phyloP scores from a whole-genome alignment of 2,113 vertebrate genomes.

The Vanacampus margaritifer region DNA sequence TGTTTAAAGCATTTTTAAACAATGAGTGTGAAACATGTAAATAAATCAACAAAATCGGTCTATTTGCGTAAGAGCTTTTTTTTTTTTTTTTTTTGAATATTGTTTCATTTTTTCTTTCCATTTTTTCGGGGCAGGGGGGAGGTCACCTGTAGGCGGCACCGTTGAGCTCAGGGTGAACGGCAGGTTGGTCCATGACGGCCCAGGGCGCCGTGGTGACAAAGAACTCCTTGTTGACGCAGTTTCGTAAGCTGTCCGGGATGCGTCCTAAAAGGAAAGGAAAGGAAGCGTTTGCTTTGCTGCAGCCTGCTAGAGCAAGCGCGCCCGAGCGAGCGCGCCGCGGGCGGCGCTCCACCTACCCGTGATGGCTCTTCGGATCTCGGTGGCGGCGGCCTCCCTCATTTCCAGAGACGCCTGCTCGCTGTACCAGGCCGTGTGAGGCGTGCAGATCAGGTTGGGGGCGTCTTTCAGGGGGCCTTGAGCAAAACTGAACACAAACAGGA shows the following conservation, averaged over 20 bases:
- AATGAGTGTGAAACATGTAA: too few relatives aligned
- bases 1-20: too few relatives aligned
- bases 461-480: slow-evolving; percentile 93
- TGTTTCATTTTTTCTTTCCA: too few relatives aligned
- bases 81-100: too few relatives aligned
- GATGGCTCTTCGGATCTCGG: slow-evolving; percentile 93
- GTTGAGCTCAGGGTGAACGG: slow-evolving; percentile 91
- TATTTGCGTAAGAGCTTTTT: too few relatives aligned
- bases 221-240: slow-evolving; percentile 99
- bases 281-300: background rate
- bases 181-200: slow-evolving; percentile 91
- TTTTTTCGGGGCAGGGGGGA: too few relatives aligned
- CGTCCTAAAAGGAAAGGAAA: slow-evolving; percentile 75
- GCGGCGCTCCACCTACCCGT: slow-evolving; percentile 82
- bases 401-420: slow-evolving; percentile 96
- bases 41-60: too few relatives aligned
- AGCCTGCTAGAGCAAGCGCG: too few relatives aligned
- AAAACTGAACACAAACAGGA: slow-evolving; percentile 76
- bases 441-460: slow-evolving; percentile 94
- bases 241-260: slow-evolving; percentile 94
- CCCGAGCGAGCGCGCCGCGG: background rate
- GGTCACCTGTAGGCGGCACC: slow-evolving; percentile 91
- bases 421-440: slow-evolving; percentile 97
- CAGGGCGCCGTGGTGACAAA: slow-evolving; percentile 90
- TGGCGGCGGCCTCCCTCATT: slow-evolving; percentile 97